phyloP scores from a whole-genome alignment of 2,113 vertebrate genomes.

The Oryzias woworae region DNA sequence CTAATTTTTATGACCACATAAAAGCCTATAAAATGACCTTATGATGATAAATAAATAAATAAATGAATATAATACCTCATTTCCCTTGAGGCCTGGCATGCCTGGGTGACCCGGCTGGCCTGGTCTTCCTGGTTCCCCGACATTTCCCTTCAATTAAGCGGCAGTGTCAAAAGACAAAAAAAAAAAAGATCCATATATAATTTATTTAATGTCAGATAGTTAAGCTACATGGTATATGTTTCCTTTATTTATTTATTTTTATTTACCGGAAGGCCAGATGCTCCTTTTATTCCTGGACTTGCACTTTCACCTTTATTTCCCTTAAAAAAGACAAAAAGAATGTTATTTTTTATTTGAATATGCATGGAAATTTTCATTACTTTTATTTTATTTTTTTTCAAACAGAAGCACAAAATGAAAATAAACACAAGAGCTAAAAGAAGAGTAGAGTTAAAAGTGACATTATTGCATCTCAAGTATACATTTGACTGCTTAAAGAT shows the following conservation, averaged over 20 bases:
- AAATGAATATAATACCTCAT: conserved; percentile 76
- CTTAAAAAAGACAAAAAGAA: conserved; percentile 68
- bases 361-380: conserved; percentile 8
- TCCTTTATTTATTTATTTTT: too few species aligned
- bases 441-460: too few species aligned
- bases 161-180: background rate
- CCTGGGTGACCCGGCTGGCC: conserved; percentile 90
- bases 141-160: conserved; percentile 79
- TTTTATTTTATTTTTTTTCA: background rate
- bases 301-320: conserved; percentile 89
- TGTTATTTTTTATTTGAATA: conserved; percentile 16
- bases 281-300: conserved; percentile 79
- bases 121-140: conserved; percentile 78
- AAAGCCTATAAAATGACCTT: background rate
- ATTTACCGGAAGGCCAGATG: conserved; percentile 82
- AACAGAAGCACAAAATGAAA: too few species aligned
- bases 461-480: too few species aligned
- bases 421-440: too few species aligned
- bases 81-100: conserved; percentile 84
- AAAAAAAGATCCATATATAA: background rate
- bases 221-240: too few species aligned
- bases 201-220: background rate
- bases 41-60: background rate
- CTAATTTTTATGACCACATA: too few species aligned
- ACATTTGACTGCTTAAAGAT: too few species aligned